phyloP scores from a whole-genome alignment of 2,797 vertebrate species.

The Podarcis lilfordi region DNA sequence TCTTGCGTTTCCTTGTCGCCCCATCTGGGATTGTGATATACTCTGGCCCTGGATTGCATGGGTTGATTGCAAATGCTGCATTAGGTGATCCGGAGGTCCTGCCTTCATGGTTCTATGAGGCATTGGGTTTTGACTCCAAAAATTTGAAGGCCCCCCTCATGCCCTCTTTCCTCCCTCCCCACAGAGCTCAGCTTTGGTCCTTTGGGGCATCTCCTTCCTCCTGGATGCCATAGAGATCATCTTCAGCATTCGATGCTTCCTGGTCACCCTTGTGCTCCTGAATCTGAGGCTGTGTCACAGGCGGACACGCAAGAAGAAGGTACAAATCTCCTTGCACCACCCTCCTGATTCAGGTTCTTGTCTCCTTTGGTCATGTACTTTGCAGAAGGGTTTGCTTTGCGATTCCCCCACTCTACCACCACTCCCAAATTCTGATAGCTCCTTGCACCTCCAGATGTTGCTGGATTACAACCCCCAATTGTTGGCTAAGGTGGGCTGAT shows the following conservation, averaged over 20 bases:
- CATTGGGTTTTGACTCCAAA: not conserved
- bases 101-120: not conserved
- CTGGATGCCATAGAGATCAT: slow-evolving; percentile 79
- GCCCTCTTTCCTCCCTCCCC: not conserved
- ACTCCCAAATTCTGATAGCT: not conserved
- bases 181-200: slow-evolving; percentile 87
- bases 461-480: too few relatives aligned
- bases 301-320: slow-evolving; percentile 45
- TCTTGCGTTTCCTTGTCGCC: not conserved
- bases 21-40: too few relatives aligned
- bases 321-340: slow-evolving; percentile 10
- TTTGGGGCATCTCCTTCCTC: slow-evolving; percentile 86
- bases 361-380: not conserved
- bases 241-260: slow-evolving; percentile 84
- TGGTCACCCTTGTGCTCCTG: slow-evolving; percentile 79
- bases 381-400: not conserved
- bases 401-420: not conserved
- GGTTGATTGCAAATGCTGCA: not conserved
- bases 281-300: slow-evolving; percentile 78
- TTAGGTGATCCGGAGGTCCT: not conserved
- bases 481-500: too few relatives aligned
- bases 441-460: not conserved
- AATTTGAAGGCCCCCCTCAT: not conserved
- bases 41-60: not conserved
- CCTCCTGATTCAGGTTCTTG: not conserved